Percentiles rank a stretch among this genome's conserved stretches.
Conservation (phyloP, 1,140 invertebrate genomes). For the Sesamia nonagrioides region DNA sequence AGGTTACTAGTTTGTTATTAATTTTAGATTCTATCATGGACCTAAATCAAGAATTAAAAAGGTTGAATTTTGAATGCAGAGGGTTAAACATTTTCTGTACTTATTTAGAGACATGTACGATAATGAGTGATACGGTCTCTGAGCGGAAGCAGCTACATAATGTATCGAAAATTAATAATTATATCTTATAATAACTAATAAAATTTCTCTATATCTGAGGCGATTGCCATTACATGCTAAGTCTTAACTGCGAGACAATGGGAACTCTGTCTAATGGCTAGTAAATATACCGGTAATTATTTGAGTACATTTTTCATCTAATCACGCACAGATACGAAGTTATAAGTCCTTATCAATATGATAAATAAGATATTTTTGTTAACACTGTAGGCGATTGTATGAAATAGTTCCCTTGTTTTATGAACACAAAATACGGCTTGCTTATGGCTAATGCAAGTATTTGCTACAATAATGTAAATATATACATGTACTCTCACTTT, state of each 20-base stretch:
- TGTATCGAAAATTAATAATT: slow-evolving; percentile 47
- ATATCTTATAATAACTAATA: slow-evolving; percentile 38
- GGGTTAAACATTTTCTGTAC: slow-evolving; percentile 1
- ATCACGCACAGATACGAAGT: slow-evolving; percentile 34
- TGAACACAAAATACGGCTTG: slow-evolving; percentile 82
- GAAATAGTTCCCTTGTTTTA: slow-evolving; percentile 71
- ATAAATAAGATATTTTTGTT: slow-evolving; percentile 35
- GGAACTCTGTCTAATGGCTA: slow-evolving; percentile 42
- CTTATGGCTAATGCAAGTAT: slow-evolving; percentile 68
- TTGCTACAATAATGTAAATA: slow-evolving; percentile 59
- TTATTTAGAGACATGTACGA: slow-evolving; percentile 25
- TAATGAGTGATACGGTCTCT: slow-evolving; percentile 37
- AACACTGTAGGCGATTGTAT: slow-evolving; percentile 62
- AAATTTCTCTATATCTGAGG: slow-evolving; percentile 43
- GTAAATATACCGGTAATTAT: slow-evolving; percentile 44
- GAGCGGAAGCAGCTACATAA: slow-evolving; percentile 44
- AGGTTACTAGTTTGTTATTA: background rate
- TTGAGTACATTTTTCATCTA: slow-evolving; percentile 45
- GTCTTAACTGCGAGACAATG: slow-evolving; percentile 43
- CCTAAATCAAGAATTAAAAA: background rate
- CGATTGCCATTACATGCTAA: slow-evolving; percentile 44
- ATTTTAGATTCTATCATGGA: background rate
- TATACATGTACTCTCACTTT: slow-evolving; percentile 64
- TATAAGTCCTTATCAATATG: slow-evolving; percentile 44
- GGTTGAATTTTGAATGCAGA: slow-evolving; percentile 14